phyloP scores from a whole-genome alignment of 1,140 invertebrate genomes.

The Laupala kohalensis region DNA sequence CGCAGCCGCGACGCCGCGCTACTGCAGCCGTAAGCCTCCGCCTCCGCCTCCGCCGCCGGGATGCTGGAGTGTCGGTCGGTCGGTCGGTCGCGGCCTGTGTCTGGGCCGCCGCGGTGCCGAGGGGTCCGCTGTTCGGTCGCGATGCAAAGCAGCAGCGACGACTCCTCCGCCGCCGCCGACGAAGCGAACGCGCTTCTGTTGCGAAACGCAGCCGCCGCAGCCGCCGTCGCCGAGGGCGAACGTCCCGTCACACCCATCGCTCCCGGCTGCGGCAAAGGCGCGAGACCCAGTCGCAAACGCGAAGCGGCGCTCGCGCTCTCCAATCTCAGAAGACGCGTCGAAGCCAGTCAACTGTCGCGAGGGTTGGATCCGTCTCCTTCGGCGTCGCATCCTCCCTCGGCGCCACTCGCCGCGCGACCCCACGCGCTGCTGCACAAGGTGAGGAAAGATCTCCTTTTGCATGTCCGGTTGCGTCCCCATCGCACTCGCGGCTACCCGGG shows the following conservation, averaged over 20 bases:
- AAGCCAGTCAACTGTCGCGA: constrained; percentile 20
- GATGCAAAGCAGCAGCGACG: background rate
- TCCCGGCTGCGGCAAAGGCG: constrained; percentile 24
- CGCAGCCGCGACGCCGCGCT: too few species aligned
- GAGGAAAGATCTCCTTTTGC: too few species aligned
- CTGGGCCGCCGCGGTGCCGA: too few species aligned
- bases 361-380: constrained; percentile 21
- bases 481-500: too few species aligned
- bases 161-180: too few species aligned
- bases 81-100: too few species aligned
- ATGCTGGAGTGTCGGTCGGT: background rate
- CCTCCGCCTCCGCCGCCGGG: background rate
- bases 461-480: too few species aligned
- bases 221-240: background rate
- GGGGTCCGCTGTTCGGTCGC: too few species aligned
- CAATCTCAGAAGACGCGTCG: constrained; percentile 30
- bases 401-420: constrained; percentile 19
- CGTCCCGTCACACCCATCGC: constrained; percentile 10
- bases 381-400: constrained; percentile 16
- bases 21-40: background rate
- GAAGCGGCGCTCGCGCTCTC: constrained; percentile 32
- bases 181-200: too few species aligned
- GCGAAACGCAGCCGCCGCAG: background rate
- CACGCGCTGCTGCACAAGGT: constrained; percentile 19
- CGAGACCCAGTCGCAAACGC: constrained; percentile 29